phyloP scores from a whole-genome alignment of 2,888 invertebrate genomes.

The Notocelia uddmanniana region DNA sequence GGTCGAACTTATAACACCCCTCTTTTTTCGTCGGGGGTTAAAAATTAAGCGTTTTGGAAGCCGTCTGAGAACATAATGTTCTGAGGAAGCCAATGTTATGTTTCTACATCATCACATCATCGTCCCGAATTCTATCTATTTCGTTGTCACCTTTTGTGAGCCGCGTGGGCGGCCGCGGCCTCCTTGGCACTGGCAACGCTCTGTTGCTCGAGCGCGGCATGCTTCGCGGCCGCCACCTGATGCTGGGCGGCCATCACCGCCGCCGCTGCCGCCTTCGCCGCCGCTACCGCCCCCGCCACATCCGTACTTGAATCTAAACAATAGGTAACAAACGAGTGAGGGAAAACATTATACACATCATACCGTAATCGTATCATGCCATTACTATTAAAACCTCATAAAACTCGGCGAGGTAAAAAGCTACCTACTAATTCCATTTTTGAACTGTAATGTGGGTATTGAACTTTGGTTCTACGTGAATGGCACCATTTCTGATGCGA shows the following conservation, averaged over 20 bases:
- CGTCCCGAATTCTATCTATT: not conserved
- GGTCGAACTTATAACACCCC: too few relatives aligned
- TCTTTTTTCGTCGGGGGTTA: too few relatives aligned
- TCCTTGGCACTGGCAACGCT: constrained; percentile 91
- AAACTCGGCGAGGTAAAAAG: too few relatives aligned
- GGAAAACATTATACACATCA: too few relatives aligned
- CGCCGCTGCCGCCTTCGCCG: constrained; percentile 90
- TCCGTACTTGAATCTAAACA: constrained; percentile 86
- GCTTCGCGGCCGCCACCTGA: constrained; percentile 90
- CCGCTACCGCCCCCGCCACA: constrained; percentile 89
- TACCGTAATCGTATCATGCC: too few relatives aligned
- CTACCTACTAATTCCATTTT: too few relatives aligned
- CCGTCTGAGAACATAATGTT: too few relatives aligned
- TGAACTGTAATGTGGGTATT: too few relatives aligned
- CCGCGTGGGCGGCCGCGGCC: constrained; percentile 88
- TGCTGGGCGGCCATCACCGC: constrained; percentile 90
- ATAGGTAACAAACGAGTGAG: constrained; percentile 50
- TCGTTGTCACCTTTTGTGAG: constrained; percentile 79
- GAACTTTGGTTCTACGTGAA: too few relatives aligned
- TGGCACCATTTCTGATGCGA: too few relatives aligned
- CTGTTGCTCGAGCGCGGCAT: constrained; percentile 90
- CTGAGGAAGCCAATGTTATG: not conserved
- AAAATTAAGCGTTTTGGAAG: too few relatives aligned
- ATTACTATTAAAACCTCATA: too few relatives aligned
- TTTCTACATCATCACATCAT: not conserved